These are phyloP conservation scores for Harpagus bidentatus DNA, from an alignment of 2,113 vertebrate species.

Conservation along the genomic window DNA sequence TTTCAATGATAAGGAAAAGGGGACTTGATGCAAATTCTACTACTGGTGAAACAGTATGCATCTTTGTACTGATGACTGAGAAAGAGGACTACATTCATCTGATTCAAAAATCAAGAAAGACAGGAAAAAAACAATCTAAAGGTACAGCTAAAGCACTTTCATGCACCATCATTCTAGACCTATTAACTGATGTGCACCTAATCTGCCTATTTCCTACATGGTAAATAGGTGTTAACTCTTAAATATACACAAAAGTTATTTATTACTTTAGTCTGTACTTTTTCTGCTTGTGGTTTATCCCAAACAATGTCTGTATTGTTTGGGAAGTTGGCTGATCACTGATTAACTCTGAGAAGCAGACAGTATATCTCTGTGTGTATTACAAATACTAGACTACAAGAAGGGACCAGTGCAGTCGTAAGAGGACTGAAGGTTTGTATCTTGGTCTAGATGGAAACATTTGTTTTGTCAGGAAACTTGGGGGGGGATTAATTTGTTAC, in stretches of 20 bases:
- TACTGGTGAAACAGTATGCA: background rate
- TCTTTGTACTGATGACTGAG: background rate
- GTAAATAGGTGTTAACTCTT: background rate
- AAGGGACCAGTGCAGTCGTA: background rate
- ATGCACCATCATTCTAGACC: background rate
- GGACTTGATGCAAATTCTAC: background rate
- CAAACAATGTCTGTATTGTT: background rate
- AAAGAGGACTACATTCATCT: background rate
- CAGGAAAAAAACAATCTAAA: background rate
- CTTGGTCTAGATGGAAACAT: background rate
- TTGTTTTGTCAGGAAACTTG: background rate
- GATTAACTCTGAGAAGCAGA: background rate
- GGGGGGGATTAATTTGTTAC: background rate
- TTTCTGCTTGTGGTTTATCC: background rate
- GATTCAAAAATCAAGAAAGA: background rate
- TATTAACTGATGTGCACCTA: background rate
- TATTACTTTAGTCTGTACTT: background rate
- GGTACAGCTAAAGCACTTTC: background rate
- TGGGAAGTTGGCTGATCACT: background rate
- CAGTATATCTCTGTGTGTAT: background rate
- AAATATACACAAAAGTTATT: background rate
- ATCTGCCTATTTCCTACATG: background rate
- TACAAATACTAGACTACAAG: background rate
- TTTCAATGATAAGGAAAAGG: background rate
- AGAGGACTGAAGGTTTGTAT: background rate